Evolutionary conservation across 2,888 invertebrate species (phyloP).

Genomic region (Amphipoea oculea): DNA sequence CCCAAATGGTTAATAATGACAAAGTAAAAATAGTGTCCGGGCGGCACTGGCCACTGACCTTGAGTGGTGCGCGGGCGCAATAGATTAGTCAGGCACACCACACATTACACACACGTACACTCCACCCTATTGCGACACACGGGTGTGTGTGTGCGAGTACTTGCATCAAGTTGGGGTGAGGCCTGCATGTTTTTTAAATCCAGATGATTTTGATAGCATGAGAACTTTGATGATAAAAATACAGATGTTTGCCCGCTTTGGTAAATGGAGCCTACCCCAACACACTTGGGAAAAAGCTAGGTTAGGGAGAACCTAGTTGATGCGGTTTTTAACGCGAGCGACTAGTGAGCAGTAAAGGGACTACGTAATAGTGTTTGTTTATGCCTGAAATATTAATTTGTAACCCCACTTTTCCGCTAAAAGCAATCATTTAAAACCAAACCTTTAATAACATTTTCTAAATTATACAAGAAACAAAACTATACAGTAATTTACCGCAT

Average conservation of each 20-base stretch:
- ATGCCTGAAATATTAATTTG: constrained; percentile 30
- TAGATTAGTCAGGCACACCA: constrained; percentile 80
- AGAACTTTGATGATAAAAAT: constrained; percentile 53
- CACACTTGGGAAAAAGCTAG: constrained; percentile 1
- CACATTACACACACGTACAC: constrained; percentile 67
- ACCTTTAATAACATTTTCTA: constrained; percentile 35
- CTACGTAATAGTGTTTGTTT: constrained; percentile 1
- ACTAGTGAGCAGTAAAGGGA: neutral
- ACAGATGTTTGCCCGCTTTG: constrained; percentile 20
- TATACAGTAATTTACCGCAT: constrained; percentile 64
- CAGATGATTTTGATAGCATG: constrained; percentile 59
- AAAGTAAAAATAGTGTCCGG: constrained; percentile 82
- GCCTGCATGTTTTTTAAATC: constrained; percentile 62
- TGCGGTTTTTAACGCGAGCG: neutral
- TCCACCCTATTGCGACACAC: constrained; percentile 59
- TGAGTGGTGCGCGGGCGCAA: constrained; percentile 82
- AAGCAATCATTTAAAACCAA: constrained; percentile 32
- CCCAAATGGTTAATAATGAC: constrained; percentile 74
- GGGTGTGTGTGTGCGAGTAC: constrained; percentile 62
- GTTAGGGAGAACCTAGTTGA: neutral
- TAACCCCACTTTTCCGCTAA: constrained; percentile 22
- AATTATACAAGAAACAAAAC: constrained; percentile 59
- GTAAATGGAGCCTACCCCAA: constrained; percentile 50
- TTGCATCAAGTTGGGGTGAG: constrained; percentile 65
- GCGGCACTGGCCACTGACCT: constrained; percentile 87